Percentiles rank a stretch among this genome's conserved stretches.
Conservation (phyloP, 2,888 invertebrate species). For the Aporophyla nigra region DNA sequence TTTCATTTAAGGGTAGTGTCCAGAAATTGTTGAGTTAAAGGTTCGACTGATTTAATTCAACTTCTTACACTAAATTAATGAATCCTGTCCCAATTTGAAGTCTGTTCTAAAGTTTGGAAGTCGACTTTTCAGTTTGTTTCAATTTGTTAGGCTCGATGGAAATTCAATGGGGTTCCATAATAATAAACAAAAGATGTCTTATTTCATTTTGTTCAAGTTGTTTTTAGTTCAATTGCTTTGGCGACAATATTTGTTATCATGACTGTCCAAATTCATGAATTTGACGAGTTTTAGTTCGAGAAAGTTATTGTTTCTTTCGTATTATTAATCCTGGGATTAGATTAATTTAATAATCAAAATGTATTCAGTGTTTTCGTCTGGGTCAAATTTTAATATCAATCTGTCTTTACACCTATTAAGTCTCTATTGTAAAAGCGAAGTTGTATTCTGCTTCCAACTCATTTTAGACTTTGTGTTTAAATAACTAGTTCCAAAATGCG, state of each 20-base stretch:
- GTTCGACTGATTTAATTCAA: constrained; percentile 86
- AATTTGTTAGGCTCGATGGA: constrained; percentile 86
- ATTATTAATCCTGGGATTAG: not conserved
- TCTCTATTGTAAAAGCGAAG: not conserved
- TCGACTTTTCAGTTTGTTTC: constrained; percentile 87
- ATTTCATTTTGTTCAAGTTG: constrained; percentile 68
- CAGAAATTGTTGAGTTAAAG: constrained; percentile 77
- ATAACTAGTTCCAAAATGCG: constrained; percentile 3
- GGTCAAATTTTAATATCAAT: not conserved
- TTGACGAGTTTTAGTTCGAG: constrained; percentile 39
- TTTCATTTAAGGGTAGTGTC: constrained; percentile 73
- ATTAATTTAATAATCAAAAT: not conserved
- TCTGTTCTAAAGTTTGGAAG: constrained; percentile 80
- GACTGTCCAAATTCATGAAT: constrained; percentile 49
- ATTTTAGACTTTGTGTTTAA: not conserved
- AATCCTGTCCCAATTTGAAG: constrained; percentile 81
- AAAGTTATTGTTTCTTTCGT: constrained; percentile 17
- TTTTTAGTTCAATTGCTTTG: constrained; percentile 62
- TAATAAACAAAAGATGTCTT: constrained; percentile 82
- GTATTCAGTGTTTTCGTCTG: not conserved
- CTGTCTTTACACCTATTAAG: not conserved
- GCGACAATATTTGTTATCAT: constrained; percentile 58
- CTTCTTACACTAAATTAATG: constrained; percentile 86
- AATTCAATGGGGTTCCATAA: constrained; percentile 79
- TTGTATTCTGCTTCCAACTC: not conserved